Evolutionary conservation across 2,797 vertebrate species (phyloP).

Genomic region (Parauchenoglanis punctatus): DNA sequence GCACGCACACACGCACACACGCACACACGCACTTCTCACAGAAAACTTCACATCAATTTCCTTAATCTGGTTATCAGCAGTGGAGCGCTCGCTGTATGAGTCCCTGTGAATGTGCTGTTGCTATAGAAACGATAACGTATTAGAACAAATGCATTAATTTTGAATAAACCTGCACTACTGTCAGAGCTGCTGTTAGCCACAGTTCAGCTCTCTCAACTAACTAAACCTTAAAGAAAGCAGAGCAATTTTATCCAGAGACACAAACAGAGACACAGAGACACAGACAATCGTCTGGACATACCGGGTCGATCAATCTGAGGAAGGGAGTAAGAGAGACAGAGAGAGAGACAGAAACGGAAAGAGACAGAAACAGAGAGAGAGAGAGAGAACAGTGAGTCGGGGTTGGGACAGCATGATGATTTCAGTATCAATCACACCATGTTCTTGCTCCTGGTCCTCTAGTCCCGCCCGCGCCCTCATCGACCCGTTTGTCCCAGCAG

Average conservation of each 20-base stretch:
- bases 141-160: not conserved
- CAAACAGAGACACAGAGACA: constrained; percentile 36
- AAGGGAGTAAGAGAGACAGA: not conserved
- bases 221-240: not conserved
- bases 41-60: no score
- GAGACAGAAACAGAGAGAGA: not conserved
- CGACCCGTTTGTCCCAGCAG: constrained; percentile 64
- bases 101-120: not conserved
- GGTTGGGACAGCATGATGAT: constrained; percentile 54
- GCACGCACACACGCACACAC: not conserved
- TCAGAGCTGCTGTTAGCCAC: not conserved
- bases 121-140: not conserved
- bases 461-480: constrained; percentile 54
- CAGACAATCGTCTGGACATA: constrained; percentile 17
- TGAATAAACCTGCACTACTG: no score
- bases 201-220: not conserved
- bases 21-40: not conserved
- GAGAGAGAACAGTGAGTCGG: constrained; percentile 29
- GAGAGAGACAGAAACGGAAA: no score
- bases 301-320: constrained; percentile 55
- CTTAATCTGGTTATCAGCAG: not conserved
- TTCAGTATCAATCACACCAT: constrained; percentile 65
- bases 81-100: no score
- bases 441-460: constrained; percentile 54
- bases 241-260: constrained; percentile 31